Evolutionary conservation across 2,113 vertebrate species (phyloP), one percentile per base, ranked within the genome.

Genomic region (Tetrax tetrax): DNA sequence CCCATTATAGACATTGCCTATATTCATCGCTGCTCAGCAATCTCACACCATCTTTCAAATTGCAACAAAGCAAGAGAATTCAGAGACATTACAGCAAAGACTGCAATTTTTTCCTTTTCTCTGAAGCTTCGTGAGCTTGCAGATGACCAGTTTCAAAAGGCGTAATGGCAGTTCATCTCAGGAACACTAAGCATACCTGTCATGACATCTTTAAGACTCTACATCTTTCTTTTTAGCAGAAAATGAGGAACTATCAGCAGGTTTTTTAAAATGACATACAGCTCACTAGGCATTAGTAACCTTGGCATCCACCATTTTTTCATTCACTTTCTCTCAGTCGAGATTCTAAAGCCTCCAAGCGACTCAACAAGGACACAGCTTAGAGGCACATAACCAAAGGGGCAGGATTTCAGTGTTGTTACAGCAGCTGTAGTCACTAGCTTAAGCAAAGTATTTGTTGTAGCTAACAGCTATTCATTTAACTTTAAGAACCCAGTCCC

Each of bases 31-130:
- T 72, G 76, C 68, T 90, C 66, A 76, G 88, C 59, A 86, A 95
- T 80, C 88, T 93, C 83, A 81, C 75, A 48, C 87, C 82, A 93
- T 88, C 85, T 88, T 89, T 33, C 70, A 83, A 60, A 37, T 70
- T 87, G 41, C 79, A 90, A 90, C 71, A 89, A 90, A 88, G 63
- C 50, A 90, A 66, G 29, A 74, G 51, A 83, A 83, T 59, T 90
- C 51, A 50, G 15, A 21, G 64, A 83, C 83, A 74, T 66, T n/a
- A 83, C 12, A 29, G 71, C 2, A 12, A 83, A 65, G 38, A 63
- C 59, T 65, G 59, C 29, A 80, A 53, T 76, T 74, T n/a, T 75
- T 7, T 28, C 71, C 18, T 56, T 54, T 80, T 61, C 65, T 68
- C 71, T 76, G 29, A 74, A 76, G 59, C 50, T 90, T n/a, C 2